Conservation (phyloP, 1,140 invertebrate genomes). For the Diplogasteroides magnus region DNA sequence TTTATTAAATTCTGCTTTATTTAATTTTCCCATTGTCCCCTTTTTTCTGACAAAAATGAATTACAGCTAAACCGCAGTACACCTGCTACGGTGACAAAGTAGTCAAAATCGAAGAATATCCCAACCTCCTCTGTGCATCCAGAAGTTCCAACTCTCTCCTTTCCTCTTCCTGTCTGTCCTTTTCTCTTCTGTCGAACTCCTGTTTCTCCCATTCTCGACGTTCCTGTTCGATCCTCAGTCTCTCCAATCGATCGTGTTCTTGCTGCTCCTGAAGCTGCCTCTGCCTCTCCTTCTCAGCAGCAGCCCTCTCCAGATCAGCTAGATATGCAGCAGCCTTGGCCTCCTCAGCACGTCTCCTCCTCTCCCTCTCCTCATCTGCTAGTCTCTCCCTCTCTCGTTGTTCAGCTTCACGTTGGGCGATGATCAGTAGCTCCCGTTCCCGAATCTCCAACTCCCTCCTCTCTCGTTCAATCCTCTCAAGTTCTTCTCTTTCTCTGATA, state of each 20-base stretch:
- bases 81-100: too few species aligned
- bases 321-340: conserved; percentile 2
- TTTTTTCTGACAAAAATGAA: too few species aligned
- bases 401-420: conserved; percentile 45
- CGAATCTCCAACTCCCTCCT: conserved; percentile 47
- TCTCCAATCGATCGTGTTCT: conserved; percentile 32
- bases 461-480: conserved; percentile 38
- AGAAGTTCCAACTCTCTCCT: conserved; percentile 30
- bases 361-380: conserved; percentile 35
- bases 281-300: conserved; percentile 7
- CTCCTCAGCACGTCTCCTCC: conserved; percentile 21
- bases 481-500: conserved; percentile 28
- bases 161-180: conserved; percentile 38
- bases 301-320: neutral
- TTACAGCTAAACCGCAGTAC: too few species aligned
- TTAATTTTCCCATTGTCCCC: too few species aligned
- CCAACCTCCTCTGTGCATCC: too few species aligned
- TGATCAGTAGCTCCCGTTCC: conserved; percentile 42
- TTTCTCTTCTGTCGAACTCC: conserved; percentile 29
- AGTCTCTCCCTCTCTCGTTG: conserved; percentile 40
- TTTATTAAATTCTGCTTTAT: too few species aligned
- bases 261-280: conserved; percentile 33
- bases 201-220: conserved; percentile 41
- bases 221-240: conserved; percentile 37
- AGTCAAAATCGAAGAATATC: too few species aligned